Base-by-base conservation (phyloP, 2,888 invertebrate species). In the Torymus texanus region DNA sequence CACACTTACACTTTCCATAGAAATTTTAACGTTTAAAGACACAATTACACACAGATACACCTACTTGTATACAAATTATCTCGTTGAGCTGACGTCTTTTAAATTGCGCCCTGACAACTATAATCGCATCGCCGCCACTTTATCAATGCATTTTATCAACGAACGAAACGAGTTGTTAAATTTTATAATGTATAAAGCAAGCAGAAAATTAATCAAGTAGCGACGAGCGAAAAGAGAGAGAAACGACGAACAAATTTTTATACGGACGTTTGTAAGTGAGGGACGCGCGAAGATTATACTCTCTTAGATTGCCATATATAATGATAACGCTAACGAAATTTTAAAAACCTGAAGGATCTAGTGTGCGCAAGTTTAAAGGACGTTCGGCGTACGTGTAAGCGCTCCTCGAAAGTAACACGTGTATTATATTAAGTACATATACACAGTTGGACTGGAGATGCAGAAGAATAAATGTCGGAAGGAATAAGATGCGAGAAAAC, bases 301-400 rank as follows among this genome's bases (percentile, higher is more conserved):
- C 50, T 29, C 18, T 21, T 71, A 67, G 12, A 67, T 55, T 67
- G 41, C 41, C 21, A 13, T 53, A 55, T 53, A 50, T 14, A 41
- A 61, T 13, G 24, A 50, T 24, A 61, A 41, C 41, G 8, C 41
- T 8, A 8, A 24, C 2, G 8, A 29, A 67, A 59, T 16, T 65
- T 70, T 50, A 58, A 16, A 41, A 53, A 63, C 24, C 1, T 58
- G 56, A 79, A 78, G 24, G 65, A 53, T 18, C 59, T 70, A 73
- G 55, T 74, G 56, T 61, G 76, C 77, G 80, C 74, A 77, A 80
- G 58, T 80, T 80, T 78, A 71, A 80, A 78, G 78, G 77, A 16
- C 71, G 71, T 55, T 70, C 18, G 56, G 73, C n/a, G 24, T 14
- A 58, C n/a, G 24, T n/a, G 51, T 14, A 67, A 67, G 13, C 18